Base-by-base conservation (phyloP, 1,140 invertebrate genomes). In the Drosophila lini region DNA sequence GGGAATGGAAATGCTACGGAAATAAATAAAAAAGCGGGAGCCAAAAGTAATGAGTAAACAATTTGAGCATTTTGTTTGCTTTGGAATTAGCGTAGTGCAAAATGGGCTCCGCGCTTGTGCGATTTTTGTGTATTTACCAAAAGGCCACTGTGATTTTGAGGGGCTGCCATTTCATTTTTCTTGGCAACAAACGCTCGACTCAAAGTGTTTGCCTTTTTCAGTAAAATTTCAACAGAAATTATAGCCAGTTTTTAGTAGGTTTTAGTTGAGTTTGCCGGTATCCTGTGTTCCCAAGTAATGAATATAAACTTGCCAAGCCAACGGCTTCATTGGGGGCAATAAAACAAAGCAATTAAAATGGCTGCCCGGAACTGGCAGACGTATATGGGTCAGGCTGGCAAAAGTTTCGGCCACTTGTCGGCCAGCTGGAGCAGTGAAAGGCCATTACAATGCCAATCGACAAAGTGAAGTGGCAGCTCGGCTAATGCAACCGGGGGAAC, bases 271-370 rank as follows among this genome's bases (percentile, higher is more conserved):
- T 13, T 25, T 42, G 36, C 28, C 61, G 45, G 59, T n/a, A 36
- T 42, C 31, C 45, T 41, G 45, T 8, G 61, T 41, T 34, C 47
- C 36, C 28, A 47, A 36, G 56, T 62, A 63, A 77, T 58, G 75
- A 48, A 71, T 40, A 38, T 47, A 55, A 59, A 63, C 55, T 52
- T 10, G 13, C 34, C 56, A 57, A 19, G 38, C 47, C 34, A 48
- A 74, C 52, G 75, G 69, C 73, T 84, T 80, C 63, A 80, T 80
- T 64, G 19, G n/a, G 11, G 19, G 81, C 50, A 68, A 80, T 76
- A 80, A 83, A 84, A 77, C 81, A 83, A 86, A 79, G 79, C 82
- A 86, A 88, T 88, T 86, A 88, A 85, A 81, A 86, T 71, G 70
- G 61, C 62, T 78, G 74, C 48, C 81, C 65, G 59, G 62, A 69